Evolutionary conservation across 2,113 vertebrate genomes (phyloP).

Genomic region (Notechis scutatus): DNA sequence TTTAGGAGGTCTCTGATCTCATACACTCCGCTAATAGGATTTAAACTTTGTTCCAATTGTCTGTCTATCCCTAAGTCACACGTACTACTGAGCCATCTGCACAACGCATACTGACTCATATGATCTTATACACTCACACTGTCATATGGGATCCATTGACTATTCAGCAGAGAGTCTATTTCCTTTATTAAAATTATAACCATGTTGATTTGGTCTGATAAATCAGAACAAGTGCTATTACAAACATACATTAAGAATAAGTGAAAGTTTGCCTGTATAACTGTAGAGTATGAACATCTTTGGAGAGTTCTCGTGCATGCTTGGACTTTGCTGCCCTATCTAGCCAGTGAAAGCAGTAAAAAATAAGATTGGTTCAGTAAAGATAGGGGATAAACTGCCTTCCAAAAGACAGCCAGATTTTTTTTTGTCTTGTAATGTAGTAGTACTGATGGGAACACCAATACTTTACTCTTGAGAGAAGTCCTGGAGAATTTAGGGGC

Average conservation of each 20-base stretch:
- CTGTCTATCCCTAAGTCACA: neutral
- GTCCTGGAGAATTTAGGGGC: neutral
- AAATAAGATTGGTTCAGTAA: neutral
- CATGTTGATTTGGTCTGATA: neutral
- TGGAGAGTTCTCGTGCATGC: neutral
- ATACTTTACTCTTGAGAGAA: neutral
- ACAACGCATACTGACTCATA: neutral
- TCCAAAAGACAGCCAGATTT: neutral
- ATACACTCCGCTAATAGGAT: constrained; percentile 9
- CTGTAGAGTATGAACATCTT: neutral
- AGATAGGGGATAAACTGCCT: neutral
- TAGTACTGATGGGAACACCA: neutral
- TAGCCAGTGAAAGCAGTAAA: neutral
- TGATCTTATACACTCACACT: neutral
- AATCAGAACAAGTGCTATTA: neutral
- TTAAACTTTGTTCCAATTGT: constrained; percentile 27
- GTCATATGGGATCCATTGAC: neutral
- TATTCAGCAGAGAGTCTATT: neutral
- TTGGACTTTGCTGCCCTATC: neutral
- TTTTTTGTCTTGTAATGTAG: neutral
- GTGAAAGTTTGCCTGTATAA: neutral
- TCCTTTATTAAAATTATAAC: neutral
- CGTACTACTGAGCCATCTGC: neutral
- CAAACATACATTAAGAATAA: neutral
- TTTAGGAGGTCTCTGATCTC: constrained; percentile 44